Evolutionary conservation across 2,888 invertebrate genomes (phyloP).

Genomic region (Archaeoteleia sp.): DNA sequence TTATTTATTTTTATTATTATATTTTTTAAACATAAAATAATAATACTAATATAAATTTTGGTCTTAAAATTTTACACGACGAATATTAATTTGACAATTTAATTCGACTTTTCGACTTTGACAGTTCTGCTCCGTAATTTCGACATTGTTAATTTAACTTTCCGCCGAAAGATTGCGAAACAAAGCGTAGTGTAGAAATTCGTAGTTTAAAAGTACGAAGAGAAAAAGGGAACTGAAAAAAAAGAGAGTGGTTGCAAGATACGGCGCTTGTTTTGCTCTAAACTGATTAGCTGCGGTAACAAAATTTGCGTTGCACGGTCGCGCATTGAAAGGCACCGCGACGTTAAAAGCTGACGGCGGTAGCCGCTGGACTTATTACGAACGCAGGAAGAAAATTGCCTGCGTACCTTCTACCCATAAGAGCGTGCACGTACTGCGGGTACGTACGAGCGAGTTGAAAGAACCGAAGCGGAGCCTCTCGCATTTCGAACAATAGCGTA

Average conservation of each 20-base stretch:
- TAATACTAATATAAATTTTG: no score
- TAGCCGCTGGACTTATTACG: conserved; percentile 14
- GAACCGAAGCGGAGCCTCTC: conserved; percentile 23
- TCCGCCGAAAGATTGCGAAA: no score
- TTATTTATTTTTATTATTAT: no score
- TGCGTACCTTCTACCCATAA: conserved; percentile 16
- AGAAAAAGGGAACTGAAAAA: not conserved
- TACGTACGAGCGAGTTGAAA: conserved; percentile 34
- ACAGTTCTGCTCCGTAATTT: no score
- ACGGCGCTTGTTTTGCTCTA: conserved; percentile 1
- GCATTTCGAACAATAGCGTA: conserved; percentile 63
- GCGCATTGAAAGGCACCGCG: conserved; percentile 4
- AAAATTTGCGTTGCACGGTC: not conserved
- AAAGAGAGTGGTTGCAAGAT: not conserved
- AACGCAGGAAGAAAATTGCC: conserved; percentile 32
- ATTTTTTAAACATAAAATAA: no score
- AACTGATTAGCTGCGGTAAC: conserved; percentile 1
- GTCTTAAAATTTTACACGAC: no score
- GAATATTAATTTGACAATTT: no score
- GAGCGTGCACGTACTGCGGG: no score
- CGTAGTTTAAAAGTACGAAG: no score
- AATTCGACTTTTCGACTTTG: no score
- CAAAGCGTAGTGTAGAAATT: no score
- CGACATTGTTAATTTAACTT: no score
- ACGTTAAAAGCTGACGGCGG: conserved; percentile 7